Base-by-base conservation (phyloP, 2,797 vertebrate genomes). In the Sebastes jordani region DNA sequence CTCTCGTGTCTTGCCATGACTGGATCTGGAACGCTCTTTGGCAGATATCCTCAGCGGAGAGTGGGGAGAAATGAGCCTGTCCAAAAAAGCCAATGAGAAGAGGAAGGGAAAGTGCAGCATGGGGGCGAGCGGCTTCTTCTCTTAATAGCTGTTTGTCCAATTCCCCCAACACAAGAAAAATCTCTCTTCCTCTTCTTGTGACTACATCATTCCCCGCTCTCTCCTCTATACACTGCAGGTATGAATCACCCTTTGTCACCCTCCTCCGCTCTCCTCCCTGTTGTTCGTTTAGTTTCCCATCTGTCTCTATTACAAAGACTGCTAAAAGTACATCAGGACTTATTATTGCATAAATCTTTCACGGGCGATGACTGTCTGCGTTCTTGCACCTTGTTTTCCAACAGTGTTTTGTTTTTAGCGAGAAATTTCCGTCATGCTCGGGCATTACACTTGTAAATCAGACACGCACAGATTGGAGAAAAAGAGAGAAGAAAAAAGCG, bases 241-340 rank as follows among this genome's bases (percentile, higher is more conserved):
- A 93, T 92, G 91, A 93, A 94, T 93, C 91, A 95, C 89, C 88
- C 84, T 86, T 78, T 92, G 89, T 92, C 86, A 88, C 82, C 89
- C 81, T 87, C 90, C 87, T 87, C 84, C 81, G 10, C 80, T 84
- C 80, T 73, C 61, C 66, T 90, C 81, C 83, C 82, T 89, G 77
- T 87, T 87, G 74, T 89, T 90, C 60, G 22, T 72, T 89, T 86
- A 85, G 85, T 83, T 87, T 91, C 83, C 86, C 90, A 89, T 91
- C 87, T 89, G 88, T 93, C 91, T 93, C 86, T 64, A 82, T 92
- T 90, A 91, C 90, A 86, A 90, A 88, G 89, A 86, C 70, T 84
- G 81, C 89, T 91, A 91, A 92, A 91, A 88, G 90, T 89, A 85
- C 90, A 91, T 88, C 87, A 80, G 76, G 80, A 89, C 74, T 85